phyloP scores from a whole-genome alignment of 2,888 invertebrate species.

The Brachyopa scutellaris region DNA sequence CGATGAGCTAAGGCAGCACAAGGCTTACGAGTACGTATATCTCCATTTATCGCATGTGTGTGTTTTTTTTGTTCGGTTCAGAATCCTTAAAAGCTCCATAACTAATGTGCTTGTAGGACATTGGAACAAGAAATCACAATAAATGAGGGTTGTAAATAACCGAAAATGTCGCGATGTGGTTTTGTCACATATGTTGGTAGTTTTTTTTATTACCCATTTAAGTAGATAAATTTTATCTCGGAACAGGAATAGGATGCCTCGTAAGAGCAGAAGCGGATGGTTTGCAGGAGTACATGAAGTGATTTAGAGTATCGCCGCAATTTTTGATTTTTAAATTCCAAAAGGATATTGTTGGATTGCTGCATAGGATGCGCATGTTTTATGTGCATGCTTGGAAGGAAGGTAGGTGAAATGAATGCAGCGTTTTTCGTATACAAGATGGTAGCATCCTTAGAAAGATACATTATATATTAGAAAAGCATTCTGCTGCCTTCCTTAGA shows the following conservation, averaged over 20 bases:
- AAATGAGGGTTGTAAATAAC: slow-evolving; percentile 50
- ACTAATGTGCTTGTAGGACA: neutral
- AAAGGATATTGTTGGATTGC: too few species aligned
- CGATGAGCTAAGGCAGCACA: slow-evolving; percentile 11
- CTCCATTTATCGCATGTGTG: neutral
- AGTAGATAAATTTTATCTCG: slow-evolving; percentile 37
- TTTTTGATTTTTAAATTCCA: neutral
- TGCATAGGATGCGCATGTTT: too few species aligned
- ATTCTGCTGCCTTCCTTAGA: too few species aligned
- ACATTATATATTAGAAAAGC: too few species aligned
- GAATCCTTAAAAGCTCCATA: neutral
- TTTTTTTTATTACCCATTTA: slow-evolving; percentile 47
- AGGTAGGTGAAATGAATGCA: too few species aligned
- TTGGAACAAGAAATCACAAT: slow-evolving; percentile 38
- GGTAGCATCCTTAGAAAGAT: too few species aligned
- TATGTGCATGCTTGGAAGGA: too few species aligned
- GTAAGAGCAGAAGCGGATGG: neutral
- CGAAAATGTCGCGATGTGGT: slow-evolving; percentile 49
- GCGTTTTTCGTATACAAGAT: too few species aligned
- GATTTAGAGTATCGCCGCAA: neutral
- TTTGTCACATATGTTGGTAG: slow-evolving; percentile 40
- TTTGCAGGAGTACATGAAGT: neutral
- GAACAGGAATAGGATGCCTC: neutral
- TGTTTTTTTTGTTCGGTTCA: neutral
- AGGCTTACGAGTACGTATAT: neutral